Conservation (phyloP, 2,113 vertebrate species). For the Desmodus rotundus region DNA sequence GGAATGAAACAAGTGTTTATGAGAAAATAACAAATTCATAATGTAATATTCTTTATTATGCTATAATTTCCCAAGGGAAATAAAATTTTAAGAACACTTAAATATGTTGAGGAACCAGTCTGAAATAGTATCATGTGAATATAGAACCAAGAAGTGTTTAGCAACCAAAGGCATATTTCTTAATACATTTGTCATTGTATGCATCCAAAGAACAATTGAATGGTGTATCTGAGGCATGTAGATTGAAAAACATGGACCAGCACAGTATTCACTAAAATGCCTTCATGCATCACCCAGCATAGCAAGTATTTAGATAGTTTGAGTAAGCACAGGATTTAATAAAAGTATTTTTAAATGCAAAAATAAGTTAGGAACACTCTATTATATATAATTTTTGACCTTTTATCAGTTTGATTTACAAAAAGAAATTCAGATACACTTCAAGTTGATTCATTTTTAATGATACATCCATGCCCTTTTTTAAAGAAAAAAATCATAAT, state of each 20-base stretch:
- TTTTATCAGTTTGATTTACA: conserved; percentile 5
- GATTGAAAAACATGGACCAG: background rate
- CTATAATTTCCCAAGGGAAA: background rate
- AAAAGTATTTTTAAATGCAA: background rate
- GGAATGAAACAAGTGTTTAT: conserved; percentile 16
- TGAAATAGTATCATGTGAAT: background rate
- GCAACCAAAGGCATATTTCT: background rate
- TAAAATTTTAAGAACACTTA: background rate
- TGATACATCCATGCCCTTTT: background rate
- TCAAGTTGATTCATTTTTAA: conserved; percentile 38
- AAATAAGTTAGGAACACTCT: background rate
- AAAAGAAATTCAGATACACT: conserved; percentile 14
- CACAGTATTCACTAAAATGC: background rate
- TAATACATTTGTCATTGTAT: background rate
- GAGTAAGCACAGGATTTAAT: background rate
- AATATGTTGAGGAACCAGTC: background rate
- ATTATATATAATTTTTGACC: background rate
- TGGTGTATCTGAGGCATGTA: background rate
- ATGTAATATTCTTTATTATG: background rate
- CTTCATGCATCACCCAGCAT: background rate
- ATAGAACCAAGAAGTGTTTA: background rate
- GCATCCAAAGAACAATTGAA: background rate
- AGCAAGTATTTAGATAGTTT: background rate
- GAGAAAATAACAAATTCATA: background rate
- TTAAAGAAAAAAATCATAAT: conserved; percentile 36